Percentiles rank a stretch among this genome's conserved stretches.
These are phyloP conservation scores for Bombus waltoni DNA, from an alignment of 1,140 invertebrate genomes.

Conservation along the genomic window DNA sequence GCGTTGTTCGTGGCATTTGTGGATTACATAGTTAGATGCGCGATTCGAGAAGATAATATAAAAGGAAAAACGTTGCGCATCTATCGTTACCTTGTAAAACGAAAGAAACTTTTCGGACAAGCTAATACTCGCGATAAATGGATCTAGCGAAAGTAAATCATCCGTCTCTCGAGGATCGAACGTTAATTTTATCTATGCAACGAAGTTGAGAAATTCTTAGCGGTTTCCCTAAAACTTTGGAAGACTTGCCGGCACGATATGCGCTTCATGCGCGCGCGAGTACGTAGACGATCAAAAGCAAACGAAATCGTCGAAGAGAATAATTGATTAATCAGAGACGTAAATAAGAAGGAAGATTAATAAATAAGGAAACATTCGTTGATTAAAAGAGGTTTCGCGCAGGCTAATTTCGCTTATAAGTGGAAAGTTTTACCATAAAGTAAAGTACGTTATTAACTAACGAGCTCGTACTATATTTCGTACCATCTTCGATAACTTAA, in stretches of 20 bases:
- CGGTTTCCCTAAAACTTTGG: background rate
- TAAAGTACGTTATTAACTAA: background rate
- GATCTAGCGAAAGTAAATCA: accelerated
- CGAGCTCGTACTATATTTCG: background rate
- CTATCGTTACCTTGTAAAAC: too few species aligned
- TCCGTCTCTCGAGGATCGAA: too few species aligned
- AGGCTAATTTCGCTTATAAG: background rate
- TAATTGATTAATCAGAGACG: background rate
- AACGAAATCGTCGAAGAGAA: background rate
- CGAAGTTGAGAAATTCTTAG: too few species aligned
- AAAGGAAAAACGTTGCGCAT: too few species aligned
- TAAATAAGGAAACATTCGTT: background rate
- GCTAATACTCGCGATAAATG: too few species aligned
- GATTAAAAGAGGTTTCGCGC: background rate
- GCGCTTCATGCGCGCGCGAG: too few species aligned
- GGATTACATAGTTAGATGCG: too few species aligned
- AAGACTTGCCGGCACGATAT: background rate
- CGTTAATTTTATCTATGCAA: too few species aligned
- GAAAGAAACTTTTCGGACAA: too few species aligned
- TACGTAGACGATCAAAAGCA: background rate
- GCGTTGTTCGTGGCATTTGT: too few species aligned
- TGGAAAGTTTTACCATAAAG: background rate
- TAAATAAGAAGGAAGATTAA: background rate
- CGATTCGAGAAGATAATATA: too few species aligned
- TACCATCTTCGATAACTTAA: background rate